phyloP scores from a whole-genome alignment of 2,888 invertebrate genomes.

The Pseudococcus jackbeardsleyi region DNA sequence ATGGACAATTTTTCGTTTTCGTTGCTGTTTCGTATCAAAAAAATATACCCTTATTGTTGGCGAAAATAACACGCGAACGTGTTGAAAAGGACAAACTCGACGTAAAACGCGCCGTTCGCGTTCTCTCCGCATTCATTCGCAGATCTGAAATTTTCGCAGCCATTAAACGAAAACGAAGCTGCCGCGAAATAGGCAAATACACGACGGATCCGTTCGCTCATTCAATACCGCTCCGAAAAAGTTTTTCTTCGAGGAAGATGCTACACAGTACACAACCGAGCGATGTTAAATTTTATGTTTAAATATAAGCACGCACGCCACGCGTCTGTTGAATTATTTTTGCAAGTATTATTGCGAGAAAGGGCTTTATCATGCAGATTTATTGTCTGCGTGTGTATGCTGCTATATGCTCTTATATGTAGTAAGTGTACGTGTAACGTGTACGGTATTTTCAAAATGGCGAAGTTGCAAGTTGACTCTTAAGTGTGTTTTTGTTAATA shows the following conservation, averaged over 20 bases:
- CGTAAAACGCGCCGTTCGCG: too few relatives aligned
- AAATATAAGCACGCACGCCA: conserved; percentile 37
- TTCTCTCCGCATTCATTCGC: not conserved
- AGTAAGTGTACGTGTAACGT: not conserved
- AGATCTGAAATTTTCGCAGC: conserved; percentile 44
- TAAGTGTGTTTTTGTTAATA: conserved; percentile 1
- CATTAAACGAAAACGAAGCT: conserved; percentile 12
- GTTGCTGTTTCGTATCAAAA: not conserved
- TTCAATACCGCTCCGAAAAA: not conserved
- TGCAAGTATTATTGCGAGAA: conserved; percentile 34
- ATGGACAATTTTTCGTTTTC: conserved; percentile 34
- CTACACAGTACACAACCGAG: not conserved
- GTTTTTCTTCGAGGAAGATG: not conserved
- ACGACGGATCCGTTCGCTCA: not conserved
- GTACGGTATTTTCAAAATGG: conserved; percentile 27
- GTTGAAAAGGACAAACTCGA: conserved; percentile 16
- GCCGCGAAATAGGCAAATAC: not conserved
- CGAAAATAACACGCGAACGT: not conserved
- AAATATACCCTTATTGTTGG: not conserved
- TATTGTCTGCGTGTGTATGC: not conserved
- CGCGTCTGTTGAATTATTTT: conserved; percentile 37
- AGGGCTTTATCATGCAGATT: conserved; percentile 43
- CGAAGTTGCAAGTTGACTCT: not conserved
- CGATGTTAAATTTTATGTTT: conserved; percentile 31
- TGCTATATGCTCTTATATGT: not conserved